Conservation (phyloP, 2,888 invertebrate genomes). For the Ommatoiulus sabulosus region DNA sequence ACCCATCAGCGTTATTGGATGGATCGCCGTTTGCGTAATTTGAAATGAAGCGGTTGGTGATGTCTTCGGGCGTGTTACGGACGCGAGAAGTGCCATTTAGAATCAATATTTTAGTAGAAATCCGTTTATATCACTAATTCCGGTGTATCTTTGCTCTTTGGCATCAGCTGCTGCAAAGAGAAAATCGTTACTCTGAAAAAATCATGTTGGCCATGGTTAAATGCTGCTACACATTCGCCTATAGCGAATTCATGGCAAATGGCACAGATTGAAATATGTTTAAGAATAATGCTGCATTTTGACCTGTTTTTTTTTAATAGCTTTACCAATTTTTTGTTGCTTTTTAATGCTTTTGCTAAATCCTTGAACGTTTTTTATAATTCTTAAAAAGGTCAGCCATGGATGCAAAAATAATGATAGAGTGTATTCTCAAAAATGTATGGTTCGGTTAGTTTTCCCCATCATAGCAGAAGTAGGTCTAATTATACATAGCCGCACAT, state of each 20-base stretch:
- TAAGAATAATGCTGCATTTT: background rate
- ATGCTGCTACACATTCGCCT: too few species aligned
- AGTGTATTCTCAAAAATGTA: background rate
- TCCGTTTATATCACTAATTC: background rate
- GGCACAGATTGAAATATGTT: too few species aligned
- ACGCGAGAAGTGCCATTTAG: background rate
- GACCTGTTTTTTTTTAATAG: background rate
- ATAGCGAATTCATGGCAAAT: too few species aligned
- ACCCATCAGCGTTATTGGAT: background rate
- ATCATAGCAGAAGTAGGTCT: slow-evolving; percentile 7
- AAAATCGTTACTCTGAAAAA: background rate
- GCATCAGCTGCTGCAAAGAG: background rate
- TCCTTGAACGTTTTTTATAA: background rate
- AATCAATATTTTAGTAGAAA: background rate
- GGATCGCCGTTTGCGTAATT: background rate
- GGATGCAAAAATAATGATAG: slow-evolving; percentile 21
- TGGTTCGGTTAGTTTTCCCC: background rate
- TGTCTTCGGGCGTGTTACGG: background rate
- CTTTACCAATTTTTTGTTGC: background rate
- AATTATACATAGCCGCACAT: slow-evolving; percentile 11
- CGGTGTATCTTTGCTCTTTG: background rate
- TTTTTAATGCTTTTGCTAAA: background rate
- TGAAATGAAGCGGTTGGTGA: background rate
- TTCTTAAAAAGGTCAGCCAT: background rate
- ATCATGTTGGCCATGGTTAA: too few species aligned